Percentiles rank a stretch among this genome's conserved stretches.
Evolutionary conservation across 1,140 invertebrate species (phyloP).

Genomic region (Choristoneura fumiferana): DNA sequence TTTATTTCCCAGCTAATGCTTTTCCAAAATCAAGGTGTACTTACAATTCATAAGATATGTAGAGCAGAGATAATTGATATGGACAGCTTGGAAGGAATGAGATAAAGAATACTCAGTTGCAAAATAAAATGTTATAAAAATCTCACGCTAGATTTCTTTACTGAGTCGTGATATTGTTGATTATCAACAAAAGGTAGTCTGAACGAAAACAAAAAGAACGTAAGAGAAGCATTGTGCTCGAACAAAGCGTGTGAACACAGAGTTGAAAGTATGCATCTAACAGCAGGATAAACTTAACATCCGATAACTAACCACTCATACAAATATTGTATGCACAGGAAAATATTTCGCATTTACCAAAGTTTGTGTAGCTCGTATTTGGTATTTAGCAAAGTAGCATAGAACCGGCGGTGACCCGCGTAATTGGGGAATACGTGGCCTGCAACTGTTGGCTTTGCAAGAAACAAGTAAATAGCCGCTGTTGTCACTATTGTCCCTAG

Average conservation of each 20-base stretch:
- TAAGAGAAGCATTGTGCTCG: conserved; percentile 67
- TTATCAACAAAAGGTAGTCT: conserved; percentile 75
- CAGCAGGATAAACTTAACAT: conserved; percentile 36
- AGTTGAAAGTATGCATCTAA: conserved; percentile 68
- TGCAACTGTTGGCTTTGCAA: conserved; percentile 12
- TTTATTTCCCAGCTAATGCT: not conserved
- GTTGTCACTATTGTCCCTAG: conserved; percentile 1
- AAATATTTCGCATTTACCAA: not conserved
- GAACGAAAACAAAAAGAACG: conserved; percentile 74
- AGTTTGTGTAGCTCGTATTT: not conserved
- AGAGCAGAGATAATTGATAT: too few relatives aligned
- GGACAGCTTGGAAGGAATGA: too few relatives aligned
- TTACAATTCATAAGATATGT: too few relatives aligned
- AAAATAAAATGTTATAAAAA: conserved; percentile 67
- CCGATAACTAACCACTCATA: conserved; percentile 23
- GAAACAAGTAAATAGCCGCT: not conserved
- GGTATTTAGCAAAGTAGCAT: conserved; percentile 9
- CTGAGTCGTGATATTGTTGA: conserved; percentile 72
- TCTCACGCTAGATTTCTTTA: conserved; percentile 73
- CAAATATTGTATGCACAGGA: not conserved
- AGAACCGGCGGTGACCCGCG: not conserved
- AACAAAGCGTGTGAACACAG: conserved; percentile 68
- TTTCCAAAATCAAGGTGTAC: too few relatives aligned
- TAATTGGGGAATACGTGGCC: not conserved
- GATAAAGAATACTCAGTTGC: conserved; percentile 45